Percentiles rank a stretch among this genome's conserved stretches.
Evolutionary conservation across 2,797 vertebrate species (phyloP).

Genomic region (Oryzias sinensis): DNA sequence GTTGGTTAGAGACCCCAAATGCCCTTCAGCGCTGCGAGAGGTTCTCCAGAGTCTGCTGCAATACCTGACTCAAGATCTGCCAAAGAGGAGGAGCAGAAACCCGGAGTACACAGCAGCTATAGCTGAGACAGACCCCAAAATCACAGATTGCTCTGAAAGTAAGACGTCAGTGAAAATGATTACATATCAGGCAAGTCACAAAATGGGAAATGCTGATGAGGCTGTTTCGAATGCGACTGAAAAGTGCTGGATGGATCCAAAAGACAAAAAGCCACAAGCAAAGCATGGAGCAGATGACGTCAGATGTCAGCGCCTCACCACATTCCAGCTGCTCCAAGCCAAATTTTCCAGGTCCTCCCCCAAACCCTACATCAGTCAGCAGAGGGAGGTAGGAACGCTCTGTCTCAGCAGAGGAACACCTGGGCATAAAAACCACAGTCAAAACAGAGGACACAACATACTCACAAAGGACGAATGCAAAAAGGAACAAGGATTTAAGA

Average conservation of each 20-base stretch:
- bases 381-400: constrained; percentile 85
- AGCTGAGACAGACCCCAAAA: constrained; percentile 11
- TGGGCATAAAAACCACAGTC: constrained; percentile 11
- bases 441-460: constrained; percentile 22
- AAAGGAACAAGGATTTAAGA: constrained; percentile 41
- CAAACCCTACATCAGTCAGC: constrained; percentile 75
- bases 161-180: constrained; percentile 6
- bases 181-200: constrained; percentile 15
- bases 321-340: constrained; percentile 88
- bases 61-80: constrained; percentile 70
- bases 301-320: constrained; percentile 67
- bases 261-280: constrained; percentile 19
- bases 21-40: constrained; percentile 71
- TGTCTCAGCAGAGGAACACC: constrained; percentile 36
- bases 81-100: constrained; percentile 23
- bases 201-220: not conserved
- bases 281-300: constrained; percentile 23
- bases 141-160: not conserved
- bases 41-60: constrained; percentile 85
- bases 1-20: constrained; percentile 75
- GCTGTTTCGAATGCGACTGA: constrained; percentile 11
- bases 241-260: constrained; percentile 30
- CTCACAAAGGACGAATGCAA: constrained; percentile 43
- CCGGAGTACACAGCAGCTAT: constrained; percentile 6
- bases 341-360: constrained; percentile 84